These are phyloP conservation scores for Rhynchonycteris naso DNA, from an alignment of 2,797 vertebrate genomes.

Conservation along the genomic window DNA sequence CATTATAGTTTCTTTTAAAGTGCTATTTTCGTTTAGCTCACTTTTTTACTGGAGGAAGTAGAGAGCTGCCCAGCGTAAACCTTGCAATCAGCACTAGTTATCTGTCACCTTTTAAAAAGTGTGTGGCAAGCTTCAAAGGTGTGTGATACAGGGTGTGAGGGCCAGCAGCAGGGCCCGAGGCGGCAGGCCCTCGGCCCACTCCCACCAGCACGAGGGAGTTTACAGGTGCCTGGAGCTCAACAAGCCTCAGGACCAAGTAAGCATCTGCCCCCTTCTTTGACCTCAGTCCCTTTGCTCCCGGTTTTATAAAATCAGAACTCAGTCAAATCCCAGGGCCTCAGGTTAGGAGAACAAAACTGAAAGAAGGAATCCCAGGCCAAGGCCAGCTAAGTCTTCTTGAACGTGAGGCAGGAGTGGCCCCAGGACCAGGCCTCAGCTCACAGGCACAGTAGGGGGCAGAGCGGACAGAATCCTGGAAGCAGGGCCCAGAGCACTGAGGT, in stretches of 20 bases:
- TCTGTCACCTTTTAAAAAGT: conserved; percentile 41
- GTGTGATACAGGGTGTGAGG: neutral
- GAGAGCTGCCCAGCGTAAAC: conserved; percentile 34
- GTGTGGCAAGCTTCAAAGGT: neutral
- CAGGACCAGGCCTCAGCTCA: neutral
- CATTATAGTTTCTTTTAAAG: conserved; percentile 50
- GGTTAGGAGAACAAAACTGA: neutral
- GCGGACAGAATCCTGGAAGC: neutral
- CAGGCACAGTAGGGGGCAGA: neutral
- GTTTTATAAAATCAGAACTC: conserved; percentile 27
- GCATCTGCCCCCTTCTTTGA: neutral
- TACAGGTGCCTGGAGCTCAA: neutral
- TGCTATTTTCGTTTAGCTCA: conserved; percentile 63
- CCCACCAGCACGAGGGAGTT: neutral
- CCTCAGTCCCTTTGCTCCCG: neutral
- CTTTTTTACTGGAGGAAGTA: conserved; percentile 61
- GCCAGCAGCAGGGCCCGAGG: neutral
- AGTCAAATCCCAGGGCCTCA: neutral
- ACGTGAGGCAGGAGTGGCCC: neutral
- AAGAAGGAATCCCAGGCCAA: neutral
- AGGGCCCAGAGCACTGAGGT: neutral
- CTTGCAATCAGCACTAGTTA: conserved; percentile 26
- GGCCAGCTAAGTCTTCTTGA: neutral
- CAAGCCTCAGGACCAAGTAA: neutral
- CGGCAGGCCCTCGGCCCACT: neutral